Conservation (phyloP, 2,797 vertebrate species). For the Selene dorsalis region DNA sequence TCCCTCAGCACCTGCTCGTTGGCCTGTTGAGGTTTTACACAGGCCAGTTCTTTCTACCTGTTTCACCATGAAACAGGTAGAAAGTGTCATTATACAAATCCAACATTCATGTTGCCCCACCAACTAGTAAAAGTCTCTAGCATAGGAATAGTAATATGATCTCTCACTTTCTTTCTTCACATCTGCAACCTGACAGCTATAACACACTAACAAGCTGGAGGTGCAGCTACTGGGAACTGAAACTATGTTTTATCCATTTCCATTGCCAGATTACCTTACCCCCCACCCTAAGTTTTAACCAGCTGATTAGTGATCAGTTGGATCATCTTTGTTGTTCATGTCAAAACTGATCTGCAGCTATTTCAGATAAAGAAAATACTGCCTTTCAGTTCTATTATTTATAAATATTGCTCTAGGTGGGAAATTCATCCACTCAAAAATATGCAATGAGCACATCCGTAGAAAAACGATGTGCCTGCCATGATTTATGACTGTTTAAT, state of each 20-base stretch:
- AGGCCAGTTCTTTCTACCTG: conserved; percentile 17
- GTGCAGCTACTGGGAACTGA: not conserved
- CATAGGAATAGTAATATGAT: not conserved
- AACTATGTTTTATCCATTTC: not conserved
- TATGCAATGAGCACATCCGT: conserved; percentile 10
- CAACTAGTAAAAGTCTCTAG: conserved; percentile 14
- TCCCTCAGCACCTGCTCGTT: not conserved
- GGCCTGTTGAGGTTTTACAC: not conserved
- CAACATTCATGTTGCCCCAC: not conserved
- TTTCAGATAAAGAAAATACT: not conserved
- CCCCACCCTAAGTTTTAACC: not conserved
- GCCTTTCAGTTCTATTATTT: not conserved
- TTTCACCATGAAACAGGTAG: conserved; percentile 12
- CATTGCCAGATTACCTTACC: not conserved
- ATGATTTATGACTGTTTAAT: conserved; percentile 66
- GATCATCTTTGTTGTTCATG: not conserved
- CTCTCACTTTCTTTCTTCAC: not conserved
- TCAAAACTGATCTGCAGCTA: not conserved
- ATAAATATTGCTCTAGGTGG: conserved; percentile 1
- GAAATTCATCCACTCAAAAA: conserved; percentile 29
- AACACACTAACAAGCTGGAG: conserved; percentile 3
- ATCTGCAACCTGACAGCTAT: not conserved
- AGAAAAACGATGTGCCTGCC: conserved; percentile 35
- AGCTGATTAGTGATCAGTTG: not conserved
- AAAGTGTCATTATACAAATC: conserved; percentile 18